These are phyloP conservation scores for Caenorhabditis tropicalis DNA, from an alignment of 1,140 invertebrate species.

Conservation along the genomic window DNA sequence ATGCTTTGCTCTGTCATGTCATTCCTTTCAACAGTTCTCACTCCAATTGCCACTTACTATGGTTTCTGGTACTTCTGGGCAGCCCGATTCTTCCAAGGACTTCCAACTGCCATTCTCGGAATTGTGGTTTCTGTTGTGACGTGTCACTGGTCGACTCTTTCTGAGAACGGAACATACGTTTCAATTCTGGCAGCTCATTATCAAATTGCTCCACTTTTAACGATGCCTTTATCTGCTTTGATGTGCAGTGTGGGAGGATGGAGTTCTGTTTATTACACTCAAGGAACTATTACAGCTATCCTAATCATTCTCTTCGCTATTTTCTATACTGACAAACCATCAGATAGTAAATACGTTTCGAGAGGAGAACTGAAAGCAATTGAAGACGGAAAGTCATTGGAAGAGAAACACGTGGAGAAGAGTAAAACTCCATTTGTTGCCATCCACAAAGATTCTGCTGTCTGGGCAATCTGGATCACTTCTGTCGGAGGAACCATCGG, in stretches of 20 bases:
- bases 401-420: conserved; percentile 52
- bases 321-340: conserved; percentile 51
- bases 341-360: not conserved
- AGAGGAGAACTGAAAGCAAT: not conserved
- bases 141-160: conserved; percentile 7
- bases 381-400: conserved; percentile 52
- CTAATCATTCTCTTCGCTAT: conserved; percentile 49
- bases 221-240: conserved; percentile 16
- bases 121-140: conserved; percentile 13
- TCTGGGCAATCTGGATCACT: conserved; percentile 54
- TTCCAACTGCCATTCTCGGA: conserved; percentile 22
- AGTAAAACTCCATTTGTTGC: conserved; percentile 47
- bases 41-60: conserved; percentile 4
- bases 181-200: conserved; percentile 28
- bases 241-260: conserved; percentile 56
- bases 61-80: conserved; percentile 24
- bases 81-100: conserved; percentile 31
- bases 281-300: conserved; percentile 55
- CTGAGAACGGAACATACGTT: conserved; percentile 20
- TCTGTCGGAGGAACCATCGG: conserved; percentile 51
- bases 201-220: conserved; percentile 22
- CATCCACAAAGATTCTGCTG: conserved; percentile 36
- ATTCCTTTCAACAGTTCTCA: conserved; percentile 7
- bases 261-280: conserved; percentile 64
- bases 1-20: conserved; percentile 8